Evolutionary conservation across 2,888 invertebrate genomes (phyloP), one percentile per base, ranked within the genome.

Genomic region (Himalopsyche anomala): DNA sequence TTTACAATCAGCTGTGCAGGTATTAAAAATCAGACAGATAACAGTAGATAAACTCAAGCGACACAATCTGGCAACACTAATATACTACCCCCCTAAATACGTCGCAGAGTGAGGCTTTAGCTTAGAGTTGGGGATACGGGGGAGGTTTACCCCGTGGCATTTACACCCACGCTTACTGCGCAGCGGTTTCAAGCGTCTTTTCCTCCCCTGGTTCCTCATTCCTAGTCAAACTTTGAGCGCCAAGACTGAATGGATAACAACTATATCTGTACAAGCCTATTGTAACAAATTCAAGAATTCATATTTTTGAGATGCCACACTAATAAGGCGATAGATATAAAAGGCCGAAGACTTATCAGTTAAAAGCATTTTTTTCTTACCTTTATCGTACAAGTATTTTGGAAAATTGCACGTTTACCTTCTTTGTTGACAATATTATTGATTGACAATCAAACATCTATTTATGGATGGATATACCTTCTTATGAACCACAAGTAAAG

Each of bases 81-180:
- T n/a, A n/a, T 80, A 42, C 42, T 38, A 80, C 80, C 17, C 80
- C 36, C 38, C 2, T 51, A 51, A 38, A 40, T 4, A 40, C 40
- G n/a, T 38, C 12, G 80, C 8, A 36, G n/a, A 80, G 28, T 36
- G 40, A 17, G 40, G 40, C 42, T 38, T 4, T 36, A 42, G 80
- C 17, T n/a, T 40, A 9, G 80, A 80, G 80, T n/a, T 17, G 45
- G 54, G 82, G 56, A 19, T n/a, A 45, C 11, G 0, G 8, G 45
- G 83, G 85, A 80, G 19, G 81, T 81, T 81, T 82, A 84, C 85
- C 87, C 87, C 85, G 69, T 87, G 87, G 85, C 84, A 87, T 87
- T 87, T 87, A 85, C 87, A 82, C 87, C 87, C 85, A 87, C 85
- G 87, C 87, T 81, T 87, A 85, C 81, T 87, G 85, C 87, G 85